These are phyloP conservation scores for Saxicola maurus DNA, from an alignment of 2,797 vertebrate species.

Conservation along the genomic window DNA sequence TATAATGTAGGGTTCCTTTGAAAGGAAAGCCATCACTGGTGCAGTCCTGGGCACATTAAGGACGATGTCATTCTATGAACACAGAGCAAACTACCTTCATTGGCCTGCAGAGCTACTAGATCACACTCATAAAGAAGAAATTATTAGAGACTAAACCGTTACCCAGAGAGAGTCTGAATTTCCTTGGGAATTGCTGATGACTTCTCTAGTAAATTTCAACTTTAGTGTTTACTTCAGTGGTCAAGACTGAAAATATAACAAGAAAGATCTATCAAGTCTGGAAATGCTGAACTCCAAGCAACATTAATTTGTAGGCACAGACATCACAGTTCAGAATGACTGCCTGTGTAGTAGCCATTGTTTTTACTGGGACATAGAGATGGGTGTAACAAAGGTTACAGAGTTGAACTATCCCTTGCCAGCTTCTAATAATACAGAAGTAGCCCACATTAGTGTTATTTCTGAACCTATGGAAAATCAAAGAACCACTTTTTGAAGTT, in stretches of 20 bases:
- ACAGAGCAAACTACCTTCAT: not conserved
- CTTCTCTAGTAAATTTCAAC: not conserved
- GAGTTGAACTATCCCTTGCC: not conserved
- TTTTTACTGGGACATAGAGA: not conserved
- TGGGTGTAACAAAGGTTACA: not conserved
- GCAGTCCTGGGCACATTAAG: not conserved
- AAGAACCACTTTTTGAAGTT: not conserved
- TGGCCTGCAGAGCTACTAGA: not conserved
- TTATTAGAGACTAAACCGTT: not conserved
- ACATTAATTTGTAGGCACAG: not conserved
- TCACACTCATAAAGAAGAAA: not conserved
- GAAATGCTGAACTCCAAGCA: not conserved
- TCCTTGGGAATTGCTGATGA: not conserved
- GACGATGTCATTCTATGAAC: not conserved
- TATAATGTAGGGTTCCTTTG: not conserved
- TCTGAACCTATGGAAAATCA: not conserved
- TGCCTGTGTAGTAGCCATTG: not conserved
- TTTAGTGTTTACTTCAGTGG: not conserved
- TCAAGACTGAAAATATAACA: not conserved
- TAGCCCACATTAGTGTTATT: not conserved
- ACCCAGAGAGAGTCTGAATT: not conserved
- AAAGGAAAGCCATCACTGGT: not conserved
- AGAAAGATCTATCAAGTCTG: not conserved
- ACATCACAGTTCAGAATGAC: not conserved
- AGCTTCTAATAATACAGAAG: not conserved